phyloP scores from a whole-genome alignment of 1,140 invertebrate genomes.

The Microplitis demolitor region DNA sequence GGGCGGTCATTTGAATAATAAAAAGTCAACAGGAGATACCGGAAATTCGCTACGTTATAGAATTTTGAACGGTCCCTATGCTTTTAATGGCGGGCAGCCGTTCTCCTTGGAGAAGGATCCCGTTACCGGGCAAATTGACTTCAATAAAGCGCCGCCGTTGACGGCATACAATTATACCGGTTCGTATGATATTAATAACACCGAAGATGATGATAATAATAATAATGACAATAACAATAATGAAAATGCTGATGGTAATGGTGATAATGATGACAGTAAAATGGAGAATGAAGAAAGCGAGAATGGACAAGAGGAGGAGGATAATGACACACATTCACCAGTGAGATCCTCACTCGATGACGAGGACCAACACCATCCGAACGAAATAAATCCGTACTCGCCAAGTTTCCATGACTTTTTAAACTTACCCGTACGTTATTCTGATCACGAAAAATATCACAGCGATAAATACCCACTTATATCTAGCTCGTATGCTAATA shows the following conservation, averaged over 20 bases:
- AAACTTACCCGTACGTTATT: slow-evolving; percentile 72
- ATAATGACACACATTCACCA: background rate
- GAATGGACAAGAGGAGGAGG: slow-evolving; percentile 24
- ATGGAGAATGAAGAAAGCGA: background rate
- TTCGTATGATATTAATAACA: slow-evolving; percentile 47
- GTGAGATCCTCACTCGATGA: background rate
- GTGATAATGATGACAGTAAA: background rate
- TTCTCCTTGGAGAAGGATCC: slow-evolving; percentile 74
- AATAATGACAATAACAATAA: slow-evolving; percentile 1
- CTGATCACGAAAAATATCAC: slow-evolving; percentile 67
- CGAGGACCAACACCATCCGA: slow-evolving; percentile 52
- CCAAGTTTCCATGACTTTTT: slow-evolving; percentile 73
- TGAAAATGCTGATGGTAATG: background rate
- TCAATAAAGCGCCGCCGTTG: slow-evolving; percentile 58
- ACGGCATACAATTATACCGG: slow-evolving; percentile 60
- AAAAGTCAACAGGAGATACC: slow-evolving; percentile 20
- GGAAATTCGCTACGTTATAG: slow-evolving; percentile 9
- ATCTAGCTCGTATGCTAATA: slow-evolving; percentile 74
- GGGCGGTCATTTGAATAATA: slow-evolving; percentile 47
- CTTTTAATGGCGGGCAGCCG: slow-evolving; percentile 72
- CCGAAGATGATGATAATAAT: slow-evolving; percentile 33
- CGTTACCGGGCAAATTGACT: slow-evolving; percentile 69
- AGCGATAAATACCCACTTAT: slow-evolving; percentile 68
- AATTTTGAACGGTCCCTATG: slow-evolving; percentile 41
- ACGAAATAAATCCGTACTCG: slow-evolving; percentile 64